These are phyloP conservation scores for Chrysomallon squamiferum DNA, from an alignment of 1,140 invertebrate species.

Conservation along the genomic window DNA sequence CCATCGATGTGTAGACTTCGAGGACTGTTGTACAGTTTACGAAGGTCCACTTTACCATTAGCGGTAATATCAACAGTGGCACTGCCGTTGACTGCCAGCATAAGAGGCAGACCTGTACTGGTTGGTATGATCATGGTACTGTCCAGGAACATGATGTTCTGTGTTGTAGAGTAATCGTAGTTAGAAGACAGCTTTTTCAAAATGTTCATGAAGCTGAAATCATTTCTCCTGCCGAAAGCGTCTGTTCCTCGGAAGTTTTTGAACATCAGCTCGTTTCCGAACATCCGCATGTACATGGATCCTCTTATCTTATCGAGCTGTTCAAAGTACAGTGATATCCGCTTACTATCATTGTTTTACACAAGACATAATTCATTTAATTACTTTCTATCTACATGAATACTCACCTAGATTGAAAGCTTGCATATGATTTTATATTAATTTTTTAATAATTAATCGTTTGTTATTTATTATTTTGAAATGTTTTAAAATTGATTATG, in stretches of 20 bases:
- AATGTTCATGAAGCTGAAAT: slow-evolving; percentile 71
- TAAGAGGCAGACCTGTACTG: slow-evolving; percentile 81
- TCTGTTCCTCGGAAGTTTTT: slow-evolving; percentile 66
- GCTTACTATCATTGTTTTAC: too few species aligned
- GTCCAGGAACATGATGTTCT: slow-evolving; percentile 77
- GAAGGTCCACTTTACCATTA: slow-evolving; percentile 73
- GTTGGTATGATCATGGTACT: slow-evolving; percentile 84
- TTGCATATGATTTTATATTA: too few species aligned
- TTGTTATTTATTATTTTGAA: too few species aligned
- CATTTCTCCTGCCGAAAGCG: slow-evolving; percentile 51
- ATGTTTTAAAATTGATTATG: too few species aligned
- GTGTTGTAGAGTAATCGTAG: slow-evolving; percentile 59
- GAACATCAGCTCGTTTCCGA: slow-evolving; percentile 62
- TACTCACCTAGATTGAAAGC: too few species aligned
- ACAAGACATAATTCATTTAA: too few species aligned
- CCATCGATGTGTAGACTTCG: slow-evolving; percentile 39
- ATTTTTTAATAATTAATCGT: too few species aligned
- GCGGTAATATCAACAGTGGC: slow-evolving; percentile 81
- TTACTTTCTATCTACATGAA: too few species aligned
- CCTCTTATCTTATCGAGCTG: slow-evolving; percentile 43
- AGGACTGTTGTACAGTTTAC: slow-evolving; percentile 67
- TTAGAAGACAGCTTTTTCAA: slow-evolving; percentile 54
- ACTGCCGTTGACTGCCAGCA: slow-evolving; percentile 82
- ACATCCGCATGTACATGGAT: slow-evolving; percentile 58
- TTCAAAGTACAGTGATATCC: too few species aligned